phyloP scores from a whole-genome alignment of 35 echinoderm and acorn worm species.

The Nesometra sesokonis region DNA sequence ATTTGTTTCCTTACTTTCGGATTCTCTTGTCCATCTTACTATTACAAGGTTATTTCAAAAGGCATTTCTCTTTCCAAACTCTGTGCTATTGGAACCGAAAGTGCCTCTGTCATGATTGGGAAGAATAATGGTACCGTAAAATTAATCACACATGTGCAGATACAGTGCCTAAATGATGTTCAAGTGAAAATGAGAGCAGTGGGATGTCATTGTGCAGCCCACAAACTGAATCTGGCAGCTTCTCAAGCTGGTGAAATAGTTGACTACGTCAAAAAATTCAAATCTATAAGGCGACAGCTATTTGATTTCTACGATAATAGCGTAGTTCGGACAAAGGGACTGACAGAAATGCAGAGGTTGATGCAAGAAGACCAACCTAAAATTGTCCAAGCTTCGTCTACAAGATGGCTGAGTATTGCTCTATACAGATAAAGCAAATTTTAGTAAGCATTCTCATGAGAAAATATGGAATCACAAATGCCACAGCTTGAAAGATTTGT shows the following conservation, averaged over 20 bases:
- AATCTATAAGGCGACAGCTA: not conserved
- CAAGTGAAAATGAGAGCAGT: conserved; percentile 1
- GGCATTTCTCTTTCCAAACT: not conserved
- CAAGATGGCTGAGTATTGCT: conserved; percentile 2
- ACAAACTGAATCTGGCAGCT: conserved; percentile 8
- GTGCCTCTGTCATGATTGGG: conserved; percentile 27
- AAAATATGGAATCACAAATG: not conserved
- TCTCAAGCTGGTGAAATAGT: conserved; percentile 12
- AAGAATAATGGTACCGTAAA: conserved; percentile 14
- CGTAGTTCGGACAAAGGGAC: conserved; percentile 25
- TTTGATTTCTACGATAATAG: conserved; percentile 34
- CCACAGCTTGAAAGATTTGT: not conserved
- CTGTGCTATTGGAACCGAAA: conserved; percentile 22
- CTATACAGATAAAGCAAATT: conserved; percentile 1
- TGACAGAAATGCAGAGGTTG: conserved; percentile 16
- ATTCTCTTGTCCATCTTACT: too few relatives aligned
- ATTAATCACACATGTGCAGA: conserved; percentile 11
- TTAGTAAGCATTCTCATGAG: conserved; percentile 19
- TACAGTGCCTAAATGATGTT: not conserved
- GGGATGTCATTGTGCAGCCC: conserved; percentile 13
- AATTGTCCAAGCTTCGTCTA: not conserved
- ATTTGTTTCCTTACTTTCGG: too few relatives aligned
- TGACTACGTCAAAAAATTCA: not conserved
- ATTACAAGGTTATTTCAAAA: too few relatives aligned
- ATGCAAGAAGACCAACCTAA: not conserved